Base-by-base conservation (phyloP, 2,113 vertebrate species). In the Heliornis fulica region DNA sequence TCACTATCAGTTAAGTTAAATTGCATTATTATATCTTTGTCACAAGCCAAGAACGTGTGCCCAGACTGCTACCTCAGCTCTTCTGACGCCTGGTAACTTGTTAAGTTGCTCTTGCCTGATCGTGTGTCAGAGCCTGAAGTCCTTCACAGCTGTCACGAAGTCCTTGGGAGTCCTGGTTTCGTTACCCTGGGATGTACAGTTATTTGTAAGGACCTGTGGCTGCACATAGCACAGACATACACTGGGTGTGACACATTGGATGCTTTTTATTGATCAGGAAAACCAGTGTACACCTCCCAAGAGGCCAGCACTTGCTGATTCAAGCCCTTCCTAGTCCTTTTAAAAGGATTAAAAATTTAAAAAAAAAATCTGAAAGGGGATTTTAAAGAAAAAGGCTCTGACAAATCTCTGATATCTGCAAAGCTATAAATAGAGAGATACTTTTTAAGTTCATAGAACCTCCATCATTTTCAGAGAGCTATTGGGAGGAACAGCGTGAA, bases 1-100 rank as follows among this genome's bases (percentile, higher is more conserved):
- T 95, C 89, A 91, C 94, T 96, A 91, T 90, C 94, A 96, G 92
- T 64, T 41, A 66, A 95, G 89, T 89, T 95, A 93, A 96, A 97
- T 97, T 96, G 83, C 86, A 90, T 97, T 97, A 90, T 96, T 94
- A 64, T 81, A 26, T 78, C 95, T 93, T 86, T 90, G 76, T 87
- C 95, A 81, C 86, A 68, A 29, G 93, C 89, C 80, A 83, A 59
- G 93, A 92, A 59, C 0, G 2, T 89, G 83, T 56, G 76, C 93
- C 72, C 83, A 91, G 60, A 94, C 46, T 96, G 96, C 95, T 95
- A 74, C 83, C 93, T 97, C 95, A 95, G 95, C 94, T 89, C 43
- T 97, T 97, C 91, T 93, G 86, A 66, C 83, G 69, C 86, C 92
- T 81, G 86, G 89, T 54, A 72, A 66, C 94, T 76, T 85, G 92